phyloP scores from a whole-genome alignment of 2,797 vertebrate species.

The Vespertilio murinus region DNA sequence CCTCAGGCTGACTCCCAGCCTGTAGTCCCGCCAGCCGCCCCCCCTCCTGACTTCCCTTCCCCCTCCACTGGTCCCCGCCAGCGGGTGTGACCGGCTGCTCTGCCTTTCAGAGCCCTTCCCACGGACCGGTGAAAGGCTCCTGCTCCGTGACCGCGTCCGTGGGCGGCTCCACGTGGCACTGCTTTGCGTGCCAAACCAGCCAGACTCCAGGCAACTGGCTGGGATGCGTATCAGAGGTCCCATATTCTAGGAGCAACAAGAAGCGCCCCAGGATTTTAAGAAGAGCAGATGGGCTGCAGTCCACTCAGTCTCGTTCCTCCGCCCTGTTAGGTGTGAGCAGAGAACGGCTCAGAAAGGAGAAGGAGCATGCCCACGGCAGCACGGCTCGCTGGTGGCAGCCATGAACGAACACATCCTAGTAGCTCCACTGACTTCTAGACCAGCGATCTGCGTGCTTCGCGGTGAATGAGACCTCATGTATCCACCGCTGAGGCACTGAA shows the following conservation, averaged over 20 bases:
- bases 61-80: not conserved
- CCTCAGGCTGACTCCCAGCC: conserved; percentile 24
- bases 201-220: not conserved
- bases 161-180: not conserved
- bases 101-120: not conserved
- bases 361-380: not conserved
- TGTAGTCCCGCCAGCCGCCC: not conserved
- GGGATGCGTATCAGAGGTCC: not conserved
- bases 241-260: not conserved
- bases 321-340: not conserved
- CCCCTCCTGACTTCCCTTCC: not conserved
- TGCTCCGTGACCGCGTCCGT: not conserved
- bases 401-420: not conserved
- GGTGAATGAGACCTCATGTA: not conserved
- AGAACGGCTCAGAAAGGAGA: not conserved
- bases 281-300: not conserved
- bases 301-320: not conserved
- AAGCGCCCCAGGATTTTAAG: not conserved
- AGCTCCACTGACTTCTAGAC: not conserved
- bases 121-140: not conserved
- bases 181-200: not conserved
- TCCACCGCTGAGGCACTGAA: not conserved
- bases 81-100: not conserved
- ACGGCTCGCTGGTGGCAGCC: not conserved
- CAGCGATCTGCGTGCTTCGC: not conserved